Evolutionary conservation across 2,797 vertebrate genomes (phyloP).

Genomic region (Falco biarmicus): DNA sequence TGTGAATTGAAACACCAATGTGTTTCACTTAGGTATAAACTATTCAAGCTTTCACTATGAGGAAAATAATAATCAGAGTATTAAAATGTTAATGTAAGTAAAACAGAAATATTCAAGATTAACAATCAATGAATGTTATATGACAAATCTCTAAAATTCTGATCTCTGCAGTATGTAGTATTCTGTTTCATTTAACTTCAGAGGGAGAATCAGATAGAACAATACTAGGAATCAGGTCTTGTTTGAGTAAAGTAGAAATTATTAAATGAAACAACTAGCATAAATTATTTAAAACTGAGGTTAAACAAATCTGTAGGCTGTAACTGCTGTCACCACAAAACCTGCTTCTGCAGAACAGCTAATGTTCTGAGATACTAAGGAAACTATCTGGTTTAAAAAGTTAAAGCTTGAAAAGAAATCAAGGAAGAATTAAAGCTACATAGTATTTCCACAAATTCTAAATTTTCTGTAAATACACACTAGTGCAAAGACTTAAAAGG

Average conservation of each 20-base stretch:
- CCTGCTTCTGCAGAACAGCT: not conserved
- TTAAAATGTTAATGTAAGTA: not conserved
- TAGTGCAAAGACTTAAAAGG: constrained; percentile 2
- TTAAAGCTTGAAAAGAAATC: not conserved
- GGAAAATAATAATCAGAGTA: not conserved
- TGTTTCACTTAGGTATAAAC: not conserved
- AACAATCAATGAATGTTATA: not conserved
- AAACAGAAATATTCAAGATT: not conserved
- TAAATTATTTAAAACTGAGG: not conserved
- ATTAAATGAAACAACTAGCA: not conserved
- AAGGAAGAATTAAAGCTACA: not conserved
- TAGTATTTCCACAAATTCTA: constrained; percentile 9
- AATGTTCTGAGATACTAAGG: not conserved
- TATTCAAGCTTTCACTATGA: not conserved
- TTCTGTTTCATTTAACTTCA: not conserved
- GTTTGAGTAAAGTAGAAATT: not conserved
- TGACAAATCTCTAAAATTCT: not conserved
- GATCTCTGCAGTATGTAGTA: not conserved
- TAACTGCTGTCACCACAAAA: not conserved
- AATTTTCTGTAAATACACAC: constrained; percentile 1
- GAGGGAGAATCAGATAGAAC: not conserved
- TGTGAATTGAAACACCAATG: not conserved
- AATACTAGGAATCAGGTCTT: not conserved
- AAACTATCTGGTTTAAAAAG: not conserved
- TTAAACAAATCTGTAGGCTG: not conserved